phyloP scores from a whole-genome alignment of 30 jellyfish, hydroid and myxozoan genomes.

The Chironex yamaguchii region DNA sequence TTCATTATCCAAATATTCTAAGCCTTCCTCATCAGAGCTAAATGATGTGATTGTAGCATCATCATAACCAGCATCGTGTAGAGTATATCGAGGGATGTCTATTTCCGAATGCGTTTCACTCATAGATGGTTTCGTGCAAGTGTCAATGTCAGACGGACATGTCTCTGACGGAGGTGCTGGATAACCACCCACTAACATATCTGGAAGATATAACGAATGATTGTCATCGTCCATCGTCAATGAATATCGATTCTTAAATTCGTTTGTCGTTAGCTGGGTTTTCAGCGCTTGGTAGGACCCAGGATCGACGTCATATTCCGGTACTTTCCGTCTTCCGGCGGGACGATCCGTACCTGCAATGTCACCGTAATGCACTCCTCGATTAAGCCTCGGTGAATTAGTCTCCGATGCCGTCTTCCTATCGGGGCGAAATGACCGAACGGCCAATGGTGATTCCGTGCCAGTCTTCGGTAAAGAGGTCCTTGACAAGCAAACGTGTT shows the following conservation, averaged over 20 bases:
- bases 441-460: slow-evolving; percentile 62
- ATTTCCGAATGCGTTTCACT: slow-evolving; percentile 66
- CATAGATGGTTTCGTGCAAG: slow-evolving; percentile 80
- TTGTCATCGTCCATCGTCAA: slow-evolving; percentile 75
- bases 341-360: not conserved
- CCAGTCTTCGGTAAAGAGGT: slow-evolving; percentile 77
- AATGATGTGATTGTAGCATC: slow-evolving; percentile 86
- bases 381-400: not conserved
- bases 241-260: slow-evolving; percentile 85
- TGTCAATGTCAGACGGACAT: slow-evolving; percentile 72
- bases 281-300: slow-evolving; percentile 64
- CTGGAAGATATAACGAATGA: slow-evolving; percentile 77
- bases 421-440: slow-evolving; percentile 46
- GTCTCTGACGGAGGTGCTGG: slow-evolving; percentile 87
- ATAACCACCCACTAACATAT: slow-evolving; percentile 71
- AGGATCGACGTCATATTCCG: slow-evolving; percentile 47
- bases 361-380: not conserved
- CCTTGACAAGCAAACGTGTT: slow-evolving; percentile 80
- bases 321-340: not conserved
- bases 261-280: slow-evolving; percentile 68
- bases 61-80: slow-evolving; percentile 67
- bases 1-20: slow-evolving; percentile 92
- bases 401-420: not conserved
- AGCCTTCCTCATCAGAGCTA: slow-evolving; percentile 83
- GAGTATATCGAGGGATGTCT: slow-evolving; percentile 34